Evolutionary conservation across 2,797 vertebrate genomes (phyloP).

Genomic region (Thripadectes ignobilis): DNA sequence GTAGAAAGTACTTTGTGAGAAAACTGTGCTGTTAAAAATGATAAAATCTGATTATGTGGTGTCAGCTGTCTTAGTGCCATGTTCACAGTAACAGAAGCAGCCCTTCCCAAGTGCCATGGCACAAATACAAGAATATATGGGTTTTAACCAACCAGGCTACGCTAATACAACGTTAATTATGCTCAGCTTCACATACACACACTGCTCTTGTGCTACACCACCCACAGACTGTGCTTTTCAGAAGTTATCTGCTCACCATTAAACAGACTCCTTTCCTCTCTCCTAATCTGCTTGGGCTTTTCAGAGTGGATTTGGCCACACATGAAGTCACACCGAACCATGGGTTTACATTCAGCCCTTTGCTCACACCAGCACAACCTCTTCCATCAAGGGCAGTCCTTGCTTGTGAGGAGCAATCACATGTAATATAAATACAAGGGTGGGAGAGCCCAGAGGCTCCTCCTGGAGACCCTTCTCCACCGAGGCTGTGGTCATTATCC

Average conservation of each 20-base stretch:
- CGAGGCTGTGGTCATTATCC: fast-evolving
- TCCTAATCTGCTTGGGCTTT: background rate
- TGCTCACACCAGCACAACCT: background rate
- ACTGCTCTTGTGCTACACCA: background rate
- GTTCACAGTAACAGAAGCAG: background rate
- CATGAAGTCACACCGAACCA: background rate
- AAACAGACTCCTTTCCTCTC: background rate
- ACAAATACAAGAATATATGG: background rate
- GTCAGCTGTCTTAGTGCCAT: background rate
- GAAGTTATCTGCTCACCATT: background rate
- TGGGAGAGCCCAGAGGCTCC: background rate
- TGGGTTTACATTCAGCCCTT: background rate
- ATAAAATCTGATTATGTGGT: background rate
- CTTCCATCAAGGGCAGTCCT: background rate
- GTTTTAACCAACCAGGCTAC: background rate
- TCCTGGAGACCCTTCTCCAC: background rate
- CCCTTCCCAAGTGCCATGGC: background rate
- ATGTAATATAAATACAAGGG: background rate
- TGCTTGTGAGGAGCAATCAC: background rate
- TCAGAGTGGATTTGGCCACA: slow-evolving; percentile 1
- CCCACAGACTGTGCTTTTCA: background rate
- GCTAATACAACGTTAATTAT: background rate
- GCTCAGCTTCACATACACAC: background rate
- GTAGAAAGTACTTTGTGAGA: background rate
- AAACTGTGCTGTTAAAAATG: background rate